Evolutionary conservation across 1,140 invertebrate species (phyloP), one percentile per base, ranked within the genome.

Genomic region (Amyelois transitella): DNA sequence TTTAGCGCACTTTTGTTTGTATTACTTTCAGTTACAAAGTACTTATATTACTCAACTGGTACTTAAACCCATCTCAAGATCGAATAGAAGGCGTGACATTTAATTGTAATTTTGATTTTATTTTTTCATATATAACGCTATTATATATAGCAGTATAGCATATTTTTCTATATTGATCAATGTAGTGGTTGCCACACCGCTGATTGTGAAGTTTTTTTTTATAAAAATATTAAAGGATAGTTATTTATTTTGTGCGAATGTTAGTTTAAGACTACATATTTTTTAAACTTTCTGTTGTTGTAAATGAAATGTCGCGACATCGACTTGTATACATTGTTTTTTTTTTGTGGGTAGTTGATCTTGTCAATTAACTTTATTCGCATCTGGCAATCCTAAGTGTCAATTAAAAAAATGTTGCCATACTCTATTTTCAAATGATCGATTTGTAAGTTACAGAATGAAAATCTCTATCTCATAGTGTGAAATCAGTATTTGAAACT

Each of bases 1-100:
- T 49, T 58, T 47, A 43, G 21, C 53, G 51, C 57, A 60, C 54
- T 43, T 22, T 63, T 59, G 19, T 45, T 48, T 20, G 53, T 55
- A 55, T 38, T 48, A 12, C 21, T 17, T 48, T 48, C n/a, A 22
- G 25, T 50, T 28, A 20, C 53, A n/a, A 6, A 51, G 54, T 62
- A 62, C 60, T 62, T 62, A 62, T 14, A 14, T 38, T 38, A 14
- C n/a, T 38, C n/a, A 38, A 38, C 17, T 38, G 1, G 51, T 52
- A 52, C 51, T 52, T 52, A 52, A 38, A 25, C 43, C 10, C n/a
- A 38, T 38, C 32, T 38, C 32, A 20, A 12, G 19, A 2, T 28
- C 43, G 19, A 44, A 32, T 48, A 20, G 22, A 51, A 43, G 54
- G 47, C 32, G 25, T 56, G 32, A 50, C 54, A 43, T 38, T 1